Percentiles rank a stretch among this genome's conserved stretches.
Evolutionary conservation across 2,888 invertebrate genomes (phyloP).

Genomic region (Agrenia bidenticulata): DNA sequence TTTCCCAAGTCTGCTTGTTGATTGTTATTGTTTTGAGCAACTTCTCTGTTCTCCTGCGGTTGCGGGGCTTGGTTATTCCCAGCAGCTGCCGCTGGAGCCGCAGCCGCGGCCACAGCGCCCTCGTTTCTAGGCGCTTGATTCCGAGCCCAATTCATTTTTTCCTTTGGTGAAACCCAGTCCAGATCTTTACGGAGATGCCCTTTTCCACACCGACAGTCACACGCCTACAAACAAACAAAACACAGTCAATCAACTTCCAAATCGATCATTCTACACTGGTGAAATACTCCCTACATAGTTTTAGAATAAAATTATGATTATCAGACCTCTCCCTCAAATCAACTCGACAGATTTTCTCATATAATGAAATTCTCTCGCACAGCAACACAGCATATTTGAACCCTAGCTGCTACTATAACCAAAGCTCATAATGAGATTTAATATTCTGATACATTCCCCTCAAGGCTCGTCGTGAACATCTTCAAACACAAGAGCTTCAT

Average conservation of each 20-base stretch:
- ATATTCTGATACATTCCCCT: no score
- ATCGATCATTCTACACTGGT: background rate
- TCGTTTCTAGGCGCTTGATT: conserved; percentile 1
- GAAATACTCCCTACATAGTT: conserved; percentile 7
- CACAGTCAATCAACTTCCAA: background rate
- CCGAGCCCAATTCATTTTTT: conserved; percentile 1
- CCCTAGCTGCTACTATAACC: no score
- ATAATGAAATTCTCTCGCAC: no score
- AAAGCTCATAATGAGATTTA: no score
- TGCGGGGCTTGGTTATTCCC: conserved; percentile 5
- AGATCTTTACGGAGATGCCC: conserved; percentile 93
- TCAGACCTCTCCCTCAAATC: no score
- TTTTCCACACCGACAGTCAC: conserved; percentile 88
- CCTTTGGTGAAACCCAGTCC: conserved; percentile 74
- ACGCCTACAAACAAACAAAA: conserved; percentile 61
- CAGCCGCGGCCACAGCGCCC: conserved; percentile 31
- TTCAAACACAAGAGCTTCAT: no score
- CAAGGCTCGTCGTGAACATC: no score
- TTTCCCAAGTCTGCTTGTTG: conserved; percentile 55
- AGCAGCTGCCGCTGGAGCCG: conserved; percentile 13
- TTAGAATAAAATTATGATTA: background rate
- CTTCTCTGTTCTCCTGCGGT: conserved; percentile 14
- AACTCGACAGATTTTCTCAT: no score
- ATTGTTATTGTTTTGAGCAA: conserved; percentile 33
- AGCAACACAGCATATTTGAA: no score